Evolutionary conservation across 2,113 vertebrate species (phyloP).

Genomic region (Lagopus muta): DNA sequence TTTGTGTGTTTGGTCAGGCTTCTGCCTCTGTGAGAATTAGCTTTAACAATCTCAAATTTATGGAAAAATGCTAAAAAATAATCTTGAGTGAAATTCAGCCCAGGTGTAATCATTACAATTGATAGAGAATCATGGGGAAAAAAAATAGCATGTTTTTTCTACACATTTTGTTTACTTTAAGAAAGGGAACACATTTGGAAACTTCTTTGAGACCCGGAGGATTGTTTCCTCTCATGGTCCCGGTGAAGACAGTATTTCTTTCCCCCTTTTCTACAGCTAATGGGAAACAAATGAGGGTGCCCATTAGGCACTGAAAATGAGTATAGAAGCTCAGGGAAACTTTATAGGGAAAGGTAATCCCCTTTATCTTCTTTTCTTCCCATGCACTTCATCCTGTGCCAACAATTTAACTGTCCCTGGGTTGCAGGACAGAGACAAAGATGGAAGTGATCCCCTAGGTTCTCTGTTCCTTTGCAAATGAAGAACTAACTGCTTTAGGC

Average conservation of each 20-base stretch:
- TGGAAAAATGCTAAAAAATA: background rate
- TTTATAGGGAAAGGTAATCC: background rate
- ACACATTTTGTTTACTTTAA: background rate
- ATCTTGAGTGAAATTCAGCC: background rate
- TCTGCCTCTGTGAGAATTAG: background rate
- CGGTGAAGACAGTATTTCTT: background rate
- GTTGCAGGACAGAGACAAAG: background rate
- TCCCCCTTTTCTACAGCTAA: background rate
- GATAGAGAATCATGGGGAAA: background rate
- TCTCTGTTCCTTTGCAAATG: background rate
- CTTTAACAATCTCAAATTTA: background rate
- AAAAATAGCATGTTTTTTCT: background rate
- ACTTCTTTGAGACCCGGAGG: background rate
- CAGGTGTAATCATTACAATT: background rate
- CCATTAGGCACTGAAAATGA: background rate
- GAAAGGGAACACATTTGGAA: background rate
- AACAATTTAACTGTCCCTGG: background rate
- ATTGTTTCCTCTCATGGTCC: background rate
- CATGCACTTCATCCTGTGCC: background rate
- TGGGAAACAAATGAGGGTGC: background rate
- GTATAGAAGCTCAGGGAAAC: background rate
- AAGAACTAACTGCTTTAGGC: background rate
- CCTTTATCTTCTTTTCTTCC: background rate
- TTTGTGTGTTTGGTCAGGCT: background rate
- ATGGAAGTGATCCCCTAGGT: background rate